Evolutionary conservation across 2,888 invertebrate species (phyloP), one percentile per base, ranked within the genome.

Genomic region (Caenorhabditis sp.): DNA sequence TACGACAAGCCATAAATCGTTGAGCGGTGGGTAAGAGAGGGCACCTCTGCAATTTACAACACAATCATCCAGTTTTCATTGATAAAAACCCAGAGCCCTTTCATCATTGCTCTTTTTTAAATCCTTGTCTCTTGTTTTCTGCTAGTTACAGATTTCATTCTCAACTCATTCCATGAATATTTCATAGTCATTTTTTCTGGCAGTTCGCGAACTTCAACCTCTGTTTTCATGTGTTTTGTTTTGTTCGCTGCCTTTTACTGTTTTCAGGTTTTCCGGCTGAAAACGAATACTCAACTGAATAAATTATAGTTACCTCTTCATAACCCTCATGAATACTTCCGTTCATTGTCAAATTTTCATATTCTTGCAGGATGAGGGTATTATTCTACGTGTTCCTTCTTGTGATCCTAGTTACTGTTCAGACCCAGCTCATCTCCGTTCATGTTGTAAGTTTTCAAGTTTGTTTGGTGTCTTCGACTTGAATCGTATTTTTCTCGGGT

Each of bases 1-100:
- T 79, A 70, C 63, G 79, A 70, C 70, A 79, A 64, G 56, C 79
- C 79, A 79, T 79, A 79, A 79, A 79, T 79, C 56, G 79, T 79
- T 70, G 63, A 51, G 79, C 70, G 70, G 70, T 79, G 79, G 79
- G 63, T 63, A 70, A 14, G 70, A 79, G 79, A 70, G 70, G 68
- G 68, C 68, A 68, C 68, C 69, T 63, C 79, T 79, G 63, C 70
- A 59, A 79, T 63, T 79, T 79, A 79, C 79, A 68, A 68, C 68
- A 79, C 79, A 64, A 79, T 70, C 70, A 70, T 56, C 70, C 28
- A 54, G 38, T 63, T 44, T 58, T 38, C 47, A 61, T 49, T 70
- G 64, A 70, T 64, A 63, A 77, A 77, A 63, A 61, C 38, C 24
- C 35, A 44, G 63, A 56, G 49, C 49, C 6, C 19, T 49, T 54